These are phyloP conservation scores for Periplaneta americana DNA, from an alignment of 1,140 invertebrate species.

Conservation along the genomic window DNA sequence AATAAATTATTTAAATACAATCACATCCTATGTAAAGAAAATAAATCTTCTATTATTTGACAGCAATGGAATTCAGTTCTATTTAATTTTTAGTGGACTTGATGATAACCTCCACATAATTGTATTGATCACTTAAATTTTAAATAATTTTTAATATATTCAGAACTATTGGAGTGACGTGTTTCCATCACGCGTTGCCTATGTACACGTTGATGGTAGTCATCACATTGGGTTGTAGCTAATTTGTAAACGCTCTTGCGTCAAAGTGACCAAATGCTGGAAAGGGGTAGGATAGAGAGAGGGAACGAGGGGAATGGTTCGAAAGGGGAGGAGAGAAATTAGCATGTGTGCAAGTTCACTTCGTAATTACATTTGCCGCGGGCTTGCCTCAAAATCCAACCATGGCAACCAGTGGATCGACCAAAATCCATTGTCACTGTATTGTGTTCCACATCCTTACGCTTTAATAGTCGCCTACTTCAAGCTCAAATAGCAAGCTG, in stretches of 20 bases:
- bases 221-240: neutral
- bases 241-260: neutral
- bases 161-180: neutral
- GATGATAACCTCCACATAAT: no score
- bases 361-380: neutral
- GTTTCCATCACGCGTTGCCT: neutral
- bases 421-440: neutral
- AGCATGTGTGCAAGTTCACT: neutral
- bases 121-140: no score
- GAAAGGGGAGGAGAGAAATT: neutral
- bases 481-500: neutral
- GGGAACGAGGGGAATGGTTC: no score
- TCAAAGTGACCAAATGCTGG: neutral
- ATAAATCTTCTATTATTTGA: no score
- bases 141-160: neutral
- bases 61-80: no score
- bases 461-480: neutral
- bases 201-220: neutral
- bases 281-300: no score
- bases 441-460: neutral
- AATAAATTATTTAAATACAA: no score
- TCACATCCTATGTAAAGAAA: no score
- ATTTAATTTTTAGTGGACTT: no score
- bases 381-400: neutral
- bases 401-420: neutral